Conservation (phyloP, 2,113 vertebrate genomes). For the Limnothrissa miodon region DNA sequence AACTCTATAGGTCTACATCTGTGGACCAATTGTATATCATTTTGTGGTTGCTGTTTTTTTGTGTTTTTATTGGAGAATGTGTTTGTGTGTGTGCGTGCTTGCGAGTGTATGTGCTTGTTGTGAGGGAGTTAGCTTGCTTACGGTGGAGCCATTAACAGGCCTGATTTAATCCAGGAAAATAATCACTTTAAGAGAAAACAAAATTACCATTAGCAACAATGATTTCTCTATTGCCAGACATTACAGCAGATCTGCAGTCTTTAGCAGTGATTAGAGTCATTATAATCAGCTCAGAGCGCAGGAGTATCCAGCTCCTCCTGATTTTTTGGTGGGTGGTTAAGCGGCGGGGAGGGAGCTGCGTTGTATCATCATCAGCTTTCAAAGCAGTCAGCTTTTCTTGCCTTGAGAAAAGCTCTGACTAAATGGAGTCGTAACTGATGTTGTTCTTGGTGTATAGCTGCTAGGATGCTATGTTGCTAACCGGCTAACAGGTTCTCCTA, state of each 20-base stretch:
- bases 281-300: slow-evolving; percentile 52
- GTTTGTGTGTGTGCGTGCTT: slow-evolving; percentile 30
- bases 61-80: neutral
- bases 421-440: neutral
- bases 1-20: neutral
- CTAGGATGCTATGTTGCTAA: neutral
- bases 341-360: no score
- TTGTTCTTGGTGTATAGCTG: neutral
- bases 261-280: slow-evolving; percentile 64
- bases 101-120: slow-evolving; percentile 16
- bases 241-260: slow-evolving; percentile 59
- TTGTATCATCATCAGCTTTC: neutral
- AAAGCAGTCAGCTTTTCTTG: neutral
- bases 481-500: no score
- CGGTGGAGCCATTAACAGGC: slow-evolving; percentile 42
- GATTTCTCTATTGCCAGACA: slow-evolving; percentile 57
- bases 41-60: slow-evolving; percentile 3
- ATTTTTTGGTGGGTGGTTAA: no score
- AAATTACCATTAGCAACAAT: slow-evolving; percentile 54
- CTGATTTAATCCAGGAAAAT: slow-evolving; percentile 49
- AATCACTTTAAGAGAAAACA: slow-evolving; percentile 59
- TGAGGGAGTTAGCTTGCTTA: neutral
- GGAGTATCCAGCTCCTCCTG: neutral
- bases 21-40: neutral
- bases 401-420: neutral